phyloP scores from a whole-genome alignment of 2,888 invertebrate species.

The Lypha dubia region DNA sequence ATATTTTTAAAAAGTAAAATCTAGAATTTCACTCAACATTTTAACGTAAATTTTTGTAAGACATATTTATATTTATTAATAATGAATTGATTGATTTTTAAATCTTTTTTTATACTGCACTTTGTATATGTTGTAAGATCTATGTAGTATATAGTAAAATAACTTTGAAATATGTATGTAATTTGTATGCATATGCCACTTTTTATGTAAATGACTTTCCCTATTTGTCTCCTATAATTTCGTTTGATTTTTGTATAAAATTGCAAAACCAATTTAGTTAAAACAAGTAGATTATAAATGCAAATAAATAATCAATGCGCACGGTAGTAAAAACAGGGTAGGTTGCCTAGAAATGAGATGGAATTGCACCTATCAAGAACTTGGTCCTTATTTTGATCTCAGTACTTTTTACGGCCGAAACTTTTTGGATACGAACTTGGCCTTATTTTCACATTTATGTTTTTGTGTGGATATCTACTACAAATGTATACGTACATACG shows the following conservation, averaged over 20 bases:
- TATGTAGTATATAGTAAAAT: constrained; percentile 6
- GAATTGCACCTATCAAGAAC: too few species aligned
- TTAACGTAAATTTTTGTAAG: constrained; percentile 16
- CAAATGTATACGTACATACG: too few species aligned
- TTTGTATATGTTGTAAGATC: background rate
- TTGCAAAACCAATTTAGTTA: background rate
- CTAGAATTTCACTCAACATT: constrained; percentile 25
- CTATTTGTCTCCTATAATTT: constrained; percentile 26
- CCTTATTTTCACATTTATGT: too few species aligned
- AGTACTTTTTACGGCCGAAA: too few species aligned
- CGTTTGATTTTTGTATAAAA: background rate
- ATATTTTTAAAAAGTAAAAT: constrained; percentile 14
- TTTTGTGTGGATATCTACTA: too few species aligned
- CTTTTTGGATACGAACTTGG: too few species aligned
- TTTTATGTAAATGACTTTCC: constrained; percentile 49
- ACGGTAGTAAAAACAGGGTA: too few species aligned
- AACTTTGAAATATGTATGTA: constrained; percentile 12
- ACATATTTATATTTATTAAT: too few species aligned
- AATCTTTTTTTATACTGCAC: background rate
- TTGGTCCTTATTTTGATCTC: too few species aligned
- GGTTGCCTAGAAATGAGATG: too few species aligned
- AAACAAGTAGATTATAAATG: background rate
- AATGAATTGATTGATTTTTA: background rate
- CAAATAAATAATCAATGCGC: background rate
- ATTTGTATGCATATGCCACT: constrained; percentile 27